Conservation (phyloP, 2,113 vertebrate species). For the Tympanuchus pallidicinctus region DNA sequence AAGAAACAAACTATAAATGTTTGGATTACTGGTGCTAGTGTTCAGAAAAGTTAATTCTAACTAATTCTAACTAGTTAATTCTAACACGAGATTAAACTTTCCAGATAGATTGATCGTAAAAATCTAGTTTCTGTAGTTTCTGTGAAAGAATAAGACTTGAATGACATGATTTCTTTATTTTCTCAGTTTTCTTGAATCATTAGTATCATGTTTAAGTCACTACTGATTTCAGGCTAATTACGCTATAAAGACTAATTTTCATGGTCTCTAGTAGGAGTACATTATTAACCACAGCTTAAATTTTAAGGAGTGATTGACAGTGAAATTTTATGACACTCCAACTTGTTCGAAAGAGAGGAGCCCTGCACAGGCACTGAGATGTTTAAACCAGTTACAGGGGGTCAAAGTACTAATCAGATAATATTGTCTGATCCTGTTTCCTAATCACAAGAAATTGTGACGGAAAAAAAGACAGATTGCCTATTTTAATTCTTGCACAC, state of each 20-base stretch:
- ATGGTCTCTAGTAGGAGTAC: background rate
- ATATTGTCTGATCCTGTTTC: constrained; percentile 15
- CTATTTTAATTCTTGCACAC: background rate
- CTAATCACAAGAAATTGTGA: background rate
- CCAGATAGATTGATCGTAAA: background rate
- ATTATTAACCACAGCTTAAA: background rate
- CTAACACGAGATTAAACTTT: background rate
- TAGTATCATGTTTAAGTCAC: background rate
- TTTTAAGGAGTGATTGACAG: background rate
- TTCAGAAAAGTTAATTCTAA: background rate
- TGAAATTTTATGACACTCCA: background rate
- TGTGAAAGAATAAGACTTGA: background rate
- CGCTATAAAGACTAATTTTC: background rate
- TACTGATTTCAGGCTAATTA: constrained; percentile 25
- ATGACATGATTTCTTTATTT: background rate
- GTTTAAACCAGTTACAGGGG: background rate
- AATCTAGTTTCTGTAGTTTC: rapidly evolving
- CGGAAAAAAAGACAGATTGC: background rate
- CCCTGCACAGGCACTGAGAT: background rate
- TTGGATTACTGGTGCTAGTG: background rate
- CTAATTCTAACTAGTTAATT: background rate
- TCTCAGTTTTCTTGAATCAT: constrained; percentile 6
- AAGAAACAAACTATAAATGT: background rate
- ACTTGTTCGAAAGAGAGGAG: background rate
- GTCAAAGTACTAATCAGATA: background rate